These are phyloP conservation scores for Cettia cetti DNA, from an alignment of 2,113 vertebrate genomes.

Conservation along the genomic window DNA sequence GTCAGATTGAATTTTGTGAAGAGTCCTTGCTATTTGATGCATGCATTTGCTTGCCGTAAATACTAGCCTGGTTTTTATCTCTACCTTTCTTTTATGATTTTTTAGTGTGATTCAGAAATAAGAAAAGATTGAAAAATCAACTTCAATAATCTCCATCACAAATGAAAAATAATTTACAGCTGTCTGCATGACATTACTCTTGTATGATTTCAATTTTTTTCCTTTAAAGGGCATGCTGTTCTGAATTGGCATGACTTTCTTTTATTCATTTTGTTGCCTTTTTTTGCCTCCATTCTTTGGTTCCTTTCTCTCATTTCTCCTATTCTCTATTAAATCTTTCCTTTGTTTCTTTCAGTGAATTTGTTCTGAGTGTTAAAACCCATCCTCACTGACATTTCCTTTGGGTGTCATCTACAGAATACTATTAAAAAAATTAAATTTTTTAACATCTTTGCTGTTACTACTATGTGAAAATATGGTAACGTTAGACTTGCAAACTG, in stretches of 20 bases:
- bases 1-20: background rate
- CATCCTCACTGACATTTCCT: background rate
- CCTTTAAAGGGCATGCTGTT: background rate
- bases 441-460: background rate
- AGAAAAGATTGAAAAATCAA: background rate
- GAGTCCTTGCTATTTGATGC: background rate
- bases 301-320: background rate
- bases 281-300: background rate
- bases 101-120: background rate
- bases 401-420: background rate
- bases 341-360: background rate
- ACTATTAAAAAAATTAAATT: background rate
- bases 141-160: background rate
- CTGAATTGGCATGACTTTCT: background rate
- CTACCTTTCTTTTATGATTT: background rate
- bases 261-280: background rate
- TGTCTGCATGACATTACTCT: background rate
- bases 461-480: background rate
- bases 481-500: background rate
- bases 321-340: background rate
- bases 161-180: background rate
- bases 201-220: background rate
- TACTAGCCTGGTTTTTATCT: background rate
- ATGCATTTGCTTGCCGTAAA: background rate
- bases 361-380: background rate